Evolutionary conservation across 2,797 vertebrate species (phyloP).

Genomic region (Poeciliopsis paucimaculata): DNA sequence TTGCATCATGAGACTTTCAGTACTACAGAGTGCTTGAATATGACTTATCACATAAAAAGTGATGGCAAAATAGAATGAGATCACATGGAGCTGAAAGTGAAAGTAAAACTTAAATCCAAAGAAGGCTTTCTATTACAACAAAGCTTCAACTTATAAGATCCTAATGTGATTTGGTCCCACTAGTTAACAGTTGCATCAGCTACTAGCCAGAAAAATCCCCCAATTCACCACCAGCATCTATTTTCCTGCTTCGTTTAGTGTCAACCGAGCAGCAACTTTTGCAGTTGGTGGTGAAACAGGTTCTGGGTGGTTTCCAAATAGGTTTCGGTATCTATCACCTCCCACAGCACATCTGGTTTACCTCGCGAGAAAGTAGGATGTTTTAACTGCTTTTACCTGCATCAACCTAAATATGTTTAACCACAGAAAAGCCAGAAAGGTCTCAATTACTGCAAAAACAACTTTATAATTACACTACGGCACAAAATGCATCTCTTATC

Average conservation of each 20-base stretch:
- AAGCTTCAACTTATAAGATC: not conserved
- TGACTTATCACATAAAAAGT: not conserved
- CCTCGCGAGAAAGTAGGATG: too few species aligned
- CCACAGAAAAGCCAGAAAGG: not conserved
- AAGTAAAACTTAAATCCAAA: not conserved
- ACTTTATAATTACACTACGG: not conserved
- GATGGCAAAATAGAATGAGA: not conserved
- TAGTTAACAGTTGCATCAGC: not conserved
- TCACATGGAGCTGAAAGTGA: not conserved
- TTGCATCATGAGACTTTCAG: not conserved
- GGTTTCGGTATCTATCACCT: not conserved
- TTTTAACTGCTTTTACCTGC: not conserved
- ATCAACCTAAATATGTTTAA: not conserved
- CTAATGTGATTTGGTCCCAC: not conserved
- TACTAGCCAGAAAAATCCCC: slow-evolving; percentile 11
- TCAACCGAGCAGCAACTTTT: not conserved
- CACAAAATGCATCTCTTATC: not conserved
- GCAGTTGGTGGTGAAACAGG: not conserved
- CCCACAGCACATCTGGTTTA: not conserved
- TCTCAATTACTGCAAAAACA: not conserved
- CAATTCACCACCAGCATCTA: not conserved
- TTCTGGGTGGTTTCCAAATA: slow-evolving; percentile 25
- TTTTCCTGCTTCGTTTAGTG: too few species aligned
- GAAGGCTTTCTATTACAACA: not conserved
- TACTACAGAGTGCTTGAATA: not conserved